Conservation (phyloP, 2,888 invertebrate genomes). For the Agrotis exclamationis region DNA sequence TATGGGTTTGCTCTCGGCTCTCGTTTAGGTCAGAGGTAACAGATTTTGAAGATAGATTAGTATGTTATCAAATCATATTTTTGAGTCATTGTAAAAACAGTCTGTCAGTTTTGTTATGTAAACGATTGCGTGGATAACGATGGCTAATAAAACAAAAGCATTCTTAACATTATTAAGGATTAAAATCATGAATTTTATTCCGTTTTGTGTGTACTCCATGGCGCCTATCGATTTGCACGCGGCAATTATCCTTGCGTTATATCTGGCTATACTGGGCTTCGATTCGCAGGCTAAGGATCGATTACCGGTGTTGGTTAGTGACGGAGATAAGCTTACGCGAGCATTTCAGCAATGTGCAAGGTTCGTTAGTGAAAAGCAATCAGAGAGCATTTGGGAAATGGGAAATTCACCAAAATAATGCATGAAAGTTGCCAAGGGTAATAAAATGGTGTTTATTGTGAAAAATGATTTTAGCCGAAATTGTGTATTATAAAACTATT, state of each 20-base stretch:
- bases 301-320: slow-evolving; percentile 59
- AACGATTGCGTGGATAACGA: no score
- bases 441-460: no score
- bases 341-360: slow-evolving; percentile 31
- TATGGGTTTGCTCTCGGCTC: no score
- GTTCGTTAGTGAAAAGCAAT: slow-evolving; percentile 1
- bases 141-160: no score
- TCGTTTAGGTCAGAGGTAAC: no score
- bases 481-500: no score
- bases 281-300: slow-evolving; percentile 63
- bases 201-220: slow-evolving; percentile 19
- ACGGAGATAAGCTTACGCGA: slow-evolving; percentile 42
- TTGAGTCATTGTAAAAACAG: no score
- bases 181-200: not conserved
- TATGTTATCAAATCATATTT: no score
- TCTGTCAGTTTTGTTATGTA: no score
- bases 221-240: slow-evolving; percentile 77
- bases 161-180: no score
- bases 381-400: not conserved
- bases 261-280: slow-evolving; percentile 55
- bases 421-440: not conserved
- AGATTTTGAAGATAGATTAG: no score
- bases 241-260: slow-evolving; percentile 77
- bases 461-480: not conserved
- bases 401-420: no score